Evolutionary conservation across 2,113 vertebrate genomes (phyloP).

Genomic region (Conger conger): DNA sequence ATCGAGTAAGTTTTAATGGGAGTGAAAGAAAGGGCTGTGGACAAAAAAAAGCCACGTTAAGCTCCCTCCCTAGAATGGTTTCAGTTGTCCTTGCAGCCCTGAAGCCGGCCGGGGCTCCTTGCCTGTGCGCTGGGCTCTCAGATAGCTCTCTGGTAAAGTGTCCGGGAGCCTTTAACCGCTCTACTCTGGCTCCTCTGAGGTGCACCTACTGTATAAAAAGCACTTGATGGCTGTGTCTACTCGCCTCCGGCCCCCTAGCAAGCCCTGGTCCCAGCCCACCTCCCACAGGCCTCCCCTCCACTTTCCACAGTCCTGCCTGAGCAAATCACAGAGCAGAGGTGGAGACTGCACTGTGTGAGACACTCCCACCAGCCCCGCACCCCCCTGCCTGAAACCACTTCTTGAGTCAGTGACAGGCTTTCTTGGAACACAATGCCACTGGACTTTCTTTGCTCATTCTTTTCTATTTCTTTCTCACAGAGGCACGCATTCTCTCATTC

Average conservation of each 20-base stretch:
- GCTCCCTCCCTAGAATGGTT: not conserved
- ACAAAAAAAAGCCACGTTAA: not conserved
- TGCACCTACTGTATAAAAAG: constrained; percentile 67
- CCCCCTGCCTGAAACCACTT: constrained; percentile 34
- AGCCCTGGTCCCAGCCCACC: constrained; percentile 60
- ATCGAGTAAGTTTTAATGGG: not conserved
- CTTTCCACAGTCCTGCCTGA: constrained; percentile 51
- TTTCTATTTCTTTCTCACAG: constrained; percentile 14
- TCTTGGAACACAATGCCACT: constrained; percentile 15
- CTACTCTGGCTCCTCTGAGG: constrained; percentile 45
- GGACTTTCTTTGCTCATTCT: not conserved
- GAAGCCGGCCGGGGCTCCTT: constrained; percentile 6
- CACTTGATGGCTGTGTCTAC: constrained; percentile 56
- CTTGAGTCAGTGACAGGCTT: constrained; percentile 35
- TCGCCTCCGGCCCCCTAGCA: constrained; percentile 66
- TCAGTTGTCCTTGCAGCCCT: not conserved
- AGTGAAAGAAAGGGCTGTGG: not conserved
- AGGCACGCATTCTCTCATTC: not conserved
- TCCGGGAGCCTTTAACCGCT: constrained; percentile 19
- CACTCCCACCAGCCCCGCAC: constrained; percentile 53
- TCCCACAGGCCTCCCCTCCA: constrained; percentile 64
- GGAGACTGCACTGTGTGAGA: constrained; percentile 41
- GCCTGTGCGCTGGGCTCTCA: constrained; percentile 35
- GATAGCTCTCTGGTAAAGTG: constrained; percentile 32
- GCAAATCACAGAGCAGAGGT: constrained; percentile 63